Evolutionary conservation across 2,797 vertebrate genomes (phyloP), one percentile per base, ranked within the genome.

Genomic region (Cyprinodon diabolis): DNA sequence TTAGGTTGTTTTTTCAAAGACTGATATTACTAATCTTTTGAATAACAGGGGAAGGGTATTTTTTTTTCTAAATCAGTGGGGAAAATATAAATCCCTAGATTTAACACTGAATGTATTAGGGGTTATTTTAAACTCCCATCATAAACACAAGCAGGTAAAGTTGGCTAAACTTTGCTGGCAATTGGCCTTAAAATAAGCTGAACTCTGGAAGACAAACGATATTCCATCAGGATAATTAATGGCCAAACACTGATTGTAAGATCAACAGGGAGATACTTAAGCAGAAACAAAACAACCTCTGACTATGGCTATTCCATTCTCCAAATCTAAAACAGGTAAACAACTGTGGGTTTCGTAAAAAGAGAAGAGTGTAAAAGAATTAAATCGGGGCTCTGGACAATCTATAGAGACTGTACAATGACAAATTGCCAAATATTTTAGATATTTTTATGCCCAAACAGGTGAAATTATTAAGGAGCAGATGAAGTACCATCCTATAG

Each of bases 1-100:
- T 67, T 55, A 55, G 72, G 68, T 77, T 13, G 40, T 82, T 78
- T 80, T 65, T 68, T 57, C 49, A 66, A 14, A 15, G 13, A 17
- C 45, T 70, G 58, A 75, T 52, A 58, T 72, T 69, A 71, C 17
- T 37, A 57, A 70, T 54, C 37, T 40, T 68, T 58, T 73, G 49
- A 67, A n/a, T 69, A 47, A 70, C 19, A 79, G 60, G 40, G 35
- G 63, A 73, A 17, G 23, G 15, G 45, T 67, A 14, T 68, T 63
- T 65, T 68, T 73, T 63, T 17, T 2, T 66, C n/a, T 4, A 19
- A 72, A 30, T 30, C 30, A 30, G 30, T 30, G 30, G 30, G 3
- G 30, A 30, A 30, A 30, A 30, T 30, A 30, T 30, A 30, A 30
- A 30, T 30, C 30, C 30, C 30, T 30, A 30, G 30, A 30, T 30